phyloP scores from a whole-genome alignment of 2,113 vertebrate genomes.

The Hepsetus odoe region DNA sequence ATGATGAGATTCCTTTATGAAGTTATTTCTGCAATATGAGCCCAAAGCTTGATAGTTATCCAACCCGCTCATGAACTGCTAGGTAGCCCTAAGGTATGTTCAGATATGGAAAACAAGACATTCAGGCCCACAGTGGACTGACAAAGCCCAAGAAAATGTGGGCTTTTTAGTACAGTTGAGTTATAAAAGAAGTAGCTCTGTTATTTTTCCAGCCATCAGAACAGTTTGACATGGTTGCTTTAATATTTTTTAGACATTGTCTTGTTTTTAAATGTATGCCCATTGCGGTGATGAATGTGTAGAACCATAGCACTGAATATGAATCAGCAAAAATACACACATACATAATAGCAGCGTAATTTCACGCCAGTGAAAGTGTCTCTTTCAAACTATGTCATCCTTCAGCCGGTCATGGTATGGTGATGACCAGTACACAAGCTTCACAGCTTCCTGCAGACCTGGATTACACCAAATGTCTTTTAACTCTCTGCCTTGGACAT shows the following conservation, averaged over 20 bases:
- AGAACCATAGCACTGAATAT: neutral
- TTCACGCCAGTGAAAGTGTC: neutral
- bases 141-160: neutral
- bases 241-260: neutral
- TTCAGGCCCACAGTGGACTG: too few species aligned
- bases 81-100: too few species aligned
- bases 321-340: neutral
- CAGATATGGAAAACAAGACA: too few species aligned
- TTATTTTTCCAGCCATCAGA: neutral
- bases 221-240: neutral
- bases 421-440: neutral
- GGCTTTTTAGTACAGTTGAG: neutral
- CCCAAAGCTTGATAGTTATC: too few species aligned
- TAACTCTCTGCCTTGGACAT: conserved; percentile 40
- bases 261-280: neutral
- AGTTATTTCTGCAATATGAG: too few species aligned
- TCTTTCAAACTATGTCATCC: conserved; percentile 8
- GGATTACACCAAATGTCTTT: conserved; percentile 5
- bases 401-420: neutral
- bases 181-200: neutral
- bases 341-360: neutral
- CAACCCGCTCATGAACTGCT: too few species aligned
- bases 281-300: neutral
- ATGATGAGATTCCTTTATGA: too few species aligned
- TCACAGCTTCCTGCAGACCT: neutral